Evolutionary conservation across 2,888 invertebrate species (phyloP).

Genomic region (Eucera pruinosa): DNA sequence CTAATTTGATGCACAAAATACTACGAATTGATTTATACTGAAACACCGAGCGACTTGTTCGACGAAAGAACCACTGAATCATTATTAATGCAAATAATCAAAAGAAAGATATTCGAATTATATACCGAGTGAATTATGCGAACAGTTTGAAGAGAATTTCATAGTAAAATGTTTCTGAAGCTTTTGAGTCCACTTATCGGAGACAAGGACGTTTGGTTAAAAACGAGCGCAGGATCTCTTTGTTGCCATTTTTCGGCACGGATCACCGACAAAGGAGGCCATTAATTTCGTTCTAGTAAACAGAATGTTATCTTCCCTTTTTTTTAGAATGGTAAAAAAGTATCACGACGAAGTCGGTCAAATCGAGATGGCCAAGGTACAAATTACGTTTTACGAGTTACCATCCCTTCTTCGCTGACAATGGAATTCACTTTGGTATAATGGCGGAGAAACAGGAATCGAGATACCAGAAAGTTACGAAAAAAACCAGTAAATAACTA

Average conservation of each 20-base stretch:
- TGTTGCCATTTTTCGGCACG: slow-evolving; percentile 14
- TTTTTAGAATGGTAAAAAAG: slow-evolving; percentile 1
- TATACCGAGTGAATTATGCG: background rate
- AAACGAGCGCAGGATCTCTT: background rate
- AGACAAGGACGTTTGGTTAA: background rate
- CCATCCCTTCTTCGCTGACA: slow-evolving; percentile 4
- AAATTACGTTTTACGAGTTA: slow-evolving; percentile 21
- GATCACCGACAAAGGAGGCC: slow-evolving; percentile 21
- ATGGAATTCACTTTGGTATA: slow-evolving; percentile 13
- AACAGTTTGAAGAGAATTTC: background rate
- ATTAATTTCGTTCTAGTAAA: slow-evolving; percentile 28
- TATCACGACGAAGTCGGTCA: background rate
- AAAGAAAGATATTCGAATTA: background rate
- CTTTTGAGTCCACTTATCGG: background rate
- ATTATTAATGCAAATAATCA: background rate
- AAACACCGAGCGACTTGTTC: background rate
- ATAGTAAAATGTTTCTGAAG: background rate
- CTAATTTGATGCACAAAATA: background rate
- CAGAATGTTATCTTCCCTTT: background rate
- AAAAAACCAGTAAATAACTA: too few relatives aligned
- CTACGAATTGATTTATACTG: background rate
- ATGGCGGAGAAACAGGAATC: too few relatives aligned
- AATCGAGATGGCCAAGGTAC: background rate
- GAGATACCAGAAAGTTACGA: too few relatives aligned
- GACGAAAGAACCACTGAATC: background rate